Base-by-base conservation (phyloP, 2,888 invertebrate species). In the Gerris lacustris region DNA sequence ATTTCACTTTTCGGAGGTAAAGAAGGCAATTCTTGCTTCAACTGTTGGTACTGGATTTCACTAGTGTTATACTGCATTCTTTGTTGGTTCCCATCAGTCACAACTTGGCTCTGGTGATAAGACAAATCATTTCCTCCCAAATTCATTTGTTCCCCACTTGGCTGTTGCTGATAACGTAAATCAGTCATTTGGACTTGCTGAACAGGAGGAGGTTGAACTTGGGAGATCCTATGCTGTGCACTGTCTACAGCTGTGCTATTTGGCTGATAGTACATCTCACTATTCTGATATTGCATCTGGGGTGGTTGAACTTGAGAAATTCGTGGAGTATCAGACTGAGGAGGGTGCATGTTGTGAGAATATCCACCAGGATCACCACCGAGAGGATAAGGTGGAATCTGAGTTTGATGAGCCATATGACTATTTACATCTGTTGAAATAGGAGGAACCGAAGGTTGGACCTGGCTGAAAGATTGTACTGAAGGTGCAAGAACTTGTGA, bases 61-160 rank as follows among this genome's bases (percentile, higher is more conserved):
- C 15, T 5, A 15, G 55, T 55, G 15, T 55, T 55, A 55, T 55
- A 55, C 55, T 11, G 55, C 55, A 55, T 55, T 55, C 55, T 55
- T 15, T 55, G 55, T 11, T 55, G 11, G 31, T 31, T 31, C 31
- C 31, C 31, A 31, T 31, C 31, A 31, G 31, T 62, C 15, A 62
- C n/a, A 11, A n/a, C n/a, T 64, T 64, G 64, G 31, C 17, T 64
- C 17, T 64, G 64, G 9, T 64, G 64, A 64, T 64, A 64, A 64
- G 31, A 9, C 7, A 64, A n/a, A 17, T 64, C 64, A 18, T 64
- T n/a, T 7, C 7, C 17, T 7, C 15, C 82, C 11, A 81, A 80
- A 18, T 79, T 77, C 64, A 82, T 82, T 67, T 82, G 84, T 9
- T 17, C 66, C 6, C 9, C 17, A n/a, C 67, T 18, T 18, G 45